A percentile compares a stretch with the other conserved stretches of the same genome.
Conservation (phyloP, 1,140 invertebrate genomes). For the Trypoxylus dichotomus region DNA sequence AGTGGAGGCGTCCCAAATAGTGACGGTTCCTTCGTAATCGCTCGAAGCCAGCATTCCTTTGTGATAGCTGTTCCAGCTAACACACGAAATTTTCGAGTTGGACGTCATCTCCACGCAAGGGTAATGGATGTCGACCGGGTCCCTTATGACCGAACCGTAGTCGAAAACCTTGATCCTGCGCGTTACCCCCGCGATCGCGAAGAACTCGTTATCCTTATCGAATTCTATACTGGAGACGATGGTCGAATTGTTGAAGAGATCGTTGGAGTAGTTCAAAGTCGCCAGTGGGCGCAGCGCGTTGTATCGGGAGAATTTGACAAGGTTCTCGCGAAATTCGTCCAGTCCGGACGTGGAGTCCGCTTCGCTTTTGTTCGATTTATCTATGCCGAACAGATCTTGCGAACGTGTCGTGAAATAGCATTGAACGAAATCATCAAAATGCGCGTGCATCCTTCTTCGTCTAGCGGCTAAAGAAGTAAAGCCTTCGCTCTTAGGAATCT, state of each 20-base stretch:
- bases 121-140: conserved; percentile 87
- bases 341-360: conserved; percentile 59
- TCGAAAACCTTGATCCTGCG: conserved; percentile 95
- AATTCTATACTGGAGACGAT: conserved; percentile 98
- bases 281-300: conserved; percentile 78
- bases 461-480: conserved; percentile 63
- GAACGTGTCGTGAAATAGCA: conserved; percentile 81
- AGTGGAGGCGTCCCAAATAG: conserved; percentile 89
- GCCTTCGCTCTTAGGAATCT: not conserved
- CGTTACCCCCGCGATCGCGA: conserved; percentile 95
- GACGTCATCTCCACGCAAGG: conserved; percentile 93
- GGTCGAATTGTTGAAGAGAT: conserved; percentile 82
- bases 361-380: conserved; percentile 46
- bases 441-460: conserved; percentile 76
- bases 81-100: conserved; percentile 91
- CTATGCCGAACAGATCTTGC: conserved; percentile 63
- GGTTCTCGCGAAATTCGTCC: conserved; percentile 81
- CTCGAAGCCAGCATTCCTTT: conserved; percentile 89
- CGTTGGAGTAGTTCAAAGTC: conserved; percentile 88
- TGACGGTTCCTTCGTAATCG: conserved; percentile 94
- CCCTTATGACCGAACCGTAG: conserved; percentile 82
- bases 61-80: conserved; percentile 93
- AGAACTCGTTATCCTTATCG: conserved; percentile 95
- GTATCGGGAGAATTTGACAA: conserved; percentile 88
- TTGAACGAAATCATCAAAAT: conserved; percentile 89